Percentiles rank a stretch among this genome's conserved stretches.
These are phyloP conservation scores for Dreissena rostriformis DNA, from an alignment of 1,140 invertebrate genomes.

Conservation along the genomic window DNA sequence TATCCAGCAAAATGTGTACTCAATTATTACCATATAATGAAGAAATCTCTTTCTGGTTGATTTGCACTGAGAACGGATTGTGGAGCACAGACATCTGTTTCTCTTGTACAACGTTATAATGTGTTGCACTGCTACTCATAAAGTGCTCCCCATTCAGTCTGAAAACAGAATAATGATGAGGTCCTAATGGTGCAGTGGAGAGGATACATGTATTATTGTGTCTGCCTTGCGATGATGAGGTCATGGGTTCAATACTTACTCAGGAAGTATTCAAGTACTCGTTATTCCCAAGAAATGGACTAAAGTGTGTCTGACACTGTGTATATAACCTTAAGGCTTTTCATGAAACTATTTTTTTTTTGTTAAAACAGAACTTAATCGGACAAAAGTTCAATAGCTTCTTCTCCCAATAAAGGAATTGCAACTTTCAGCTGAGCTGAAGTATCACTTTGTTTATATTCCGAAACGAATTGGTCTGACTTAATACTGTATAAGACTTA, in stretches of 20 bases:
- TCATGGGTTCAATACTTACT: not conserved
- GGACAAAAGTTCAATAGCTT: too few species aligned
- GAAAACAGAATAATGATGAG: not conserved
- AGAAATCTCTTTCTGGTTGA: not conserved
- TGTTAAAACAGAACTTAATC: too few species aligned
- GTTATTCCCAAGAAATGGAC: not conserved
- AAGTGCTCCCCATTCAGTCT: conserved; percentile 54
- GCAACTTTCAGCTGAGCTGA: too few species aligned
- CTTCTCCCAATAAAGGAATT: too few species aligned
- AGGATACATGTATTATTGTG: not conserved
- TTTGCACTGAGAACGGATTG: conserved; percentile 49
- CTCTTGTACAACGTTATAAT: conserved; percentile 42
- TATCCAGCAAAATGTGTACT: too few species aligned
- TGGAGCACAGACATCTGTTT: conserved; percentile 32
- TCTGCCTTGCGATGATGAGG: not conserved
- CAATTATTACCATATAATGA: too few species aligned
- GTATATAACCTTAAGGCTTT: too few species aligned
- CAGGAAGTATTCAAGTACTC: not conserved
- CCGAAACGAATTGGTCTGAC: too few species aligned
- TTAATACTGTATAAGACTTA: too few species aligned
- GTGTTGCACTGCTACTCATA: conserved; percentile 39
- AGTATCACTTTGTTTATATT: too few species aligned
- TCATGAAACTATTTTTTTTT: too few species aligned
- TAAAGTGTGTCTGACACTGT: not conserved
- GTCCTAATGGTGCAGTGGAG: not conserved